Evolutionary conservation across 2,888 invertebrate species (phyloP).

Genomic region (Ormyrus rosae): DNA sequence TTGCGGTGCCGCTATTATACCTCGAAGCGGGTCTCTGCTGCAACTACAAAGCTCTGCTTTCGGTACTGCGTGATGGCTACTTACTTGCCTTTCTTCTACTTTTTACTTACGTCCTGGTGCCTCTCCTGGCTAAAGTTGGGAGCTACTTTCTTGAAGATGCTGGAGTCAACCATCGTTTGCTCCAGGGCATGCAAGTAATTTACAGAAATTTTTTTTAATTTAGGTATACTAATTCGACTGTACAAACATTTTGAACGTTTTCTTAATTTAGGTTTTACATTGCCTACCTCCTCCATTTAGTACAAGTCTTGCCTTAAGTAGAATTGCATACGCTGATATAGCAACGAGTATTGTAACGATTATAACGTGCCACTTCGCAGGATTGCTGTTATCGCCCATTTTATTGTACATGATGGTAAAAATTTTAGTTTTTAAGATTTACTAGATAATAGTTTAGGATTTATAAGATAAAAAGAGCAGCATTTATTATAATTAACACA

Average conservation of each 20-base stretch:
- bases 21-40: conserved; percentile 72
- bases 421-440: background rate
- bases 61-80: conserved; percentile 67
- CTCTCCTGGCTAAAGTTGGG: conserved; percentile 67
- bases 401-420: conserved; percentile 72
- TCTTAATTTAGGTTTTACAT: conserved; percentile 69
- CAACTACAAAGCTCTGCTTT: conserved; percentile 66
- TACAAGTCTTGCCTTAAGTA: conserved; percentile 70
- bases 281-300: conserved; percentile 74
- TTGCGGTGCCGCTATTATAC: conserved; percentile 72
- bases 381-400: conserved; percentile 71
- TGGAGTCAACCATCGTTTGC: conserved; percentile 69
- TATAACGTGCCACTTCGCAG: conserved; percentile 69
- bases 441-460: background rate
- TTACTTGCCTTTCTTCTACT: conserved; percentile 67
- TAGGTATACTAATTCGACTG: conserved; percentile 12
- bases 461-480: background rate
- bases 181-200: conserved; percentile 73
- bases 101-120: conserved; percentile 71
- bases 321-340: conserved; percentile 70
- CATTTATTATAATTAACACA: conserved; percentile 32
- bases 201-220: background rate
- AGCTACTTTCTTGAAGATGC: conserved; percentile 65
- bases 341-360: conserved; percentile 72
- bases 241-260: conserved; percentile 15